phyloP scores from a whole-genome alignment of 1,140 invertebrate genomes.

The Neoseiulus cucumeris region DNA sequence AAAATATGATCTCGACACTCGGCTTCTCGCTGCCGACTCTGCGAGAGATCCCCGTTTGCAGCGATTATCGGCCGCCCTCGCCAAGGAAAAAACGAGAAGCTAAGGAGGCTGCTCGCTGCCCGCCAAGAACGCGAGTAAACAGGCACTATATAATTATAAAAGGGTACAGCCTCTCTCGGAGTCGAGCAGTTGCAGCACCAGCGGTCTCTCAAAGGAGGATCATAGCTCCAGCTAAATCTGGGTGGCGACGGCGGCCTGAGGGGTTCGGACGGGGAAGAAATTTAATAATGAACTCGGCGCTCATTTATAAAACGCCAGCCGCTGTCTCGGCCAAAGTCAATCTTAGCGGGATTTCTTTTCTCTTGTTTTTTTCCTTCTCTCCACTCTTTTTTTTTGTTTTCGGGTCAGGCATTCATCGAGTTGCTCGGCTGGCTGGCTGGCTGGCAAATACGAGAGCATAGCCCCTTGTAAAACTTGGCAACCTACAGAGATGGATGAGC shows the following conservation, averaged over 20 bases:
- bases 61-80: too few relatives aligned
- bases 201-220: not conserved
- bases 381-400: constrained; percentile 7
- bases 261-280: not conserved
- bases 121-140: not conserved
- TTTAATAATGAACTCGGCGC: constrained; percentile 10
- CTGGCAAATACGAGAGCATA: not conserved
- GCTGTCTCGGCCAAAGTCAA: not conserved
- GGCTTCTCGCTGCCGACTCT: too few relatives aligned
- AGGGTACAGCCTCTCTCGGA: not conserved
- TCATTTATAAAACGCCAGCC: constrained; percentile 16
- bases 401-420: too few relatives aligned
- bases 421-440: not conserved
- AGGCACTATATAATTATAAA: constrained; percentile 10
- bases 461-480: not conserved
- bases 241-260: not conserved
- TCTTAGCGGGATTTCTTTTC: not conserved
- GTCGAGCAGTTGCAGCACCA: not conserved
- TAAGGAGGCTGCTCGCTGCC: too few relatives aligned
- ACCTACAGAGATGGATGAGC: constrained; percentile 2
- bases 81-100: too few relatives aligned
- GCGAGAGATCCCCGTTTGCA: too few relatives aligned
- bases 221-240: not conserved
- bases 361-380: not conserved
- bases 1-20: too few relatives aligned